Percentiles rank a stretch among this genome's conserved stretches.
These are phyloP conservation scores for Neoarius graeffei DNA, from an alignment of 2,113 vertebrate species.

Conservation along the genomic window DNA sequence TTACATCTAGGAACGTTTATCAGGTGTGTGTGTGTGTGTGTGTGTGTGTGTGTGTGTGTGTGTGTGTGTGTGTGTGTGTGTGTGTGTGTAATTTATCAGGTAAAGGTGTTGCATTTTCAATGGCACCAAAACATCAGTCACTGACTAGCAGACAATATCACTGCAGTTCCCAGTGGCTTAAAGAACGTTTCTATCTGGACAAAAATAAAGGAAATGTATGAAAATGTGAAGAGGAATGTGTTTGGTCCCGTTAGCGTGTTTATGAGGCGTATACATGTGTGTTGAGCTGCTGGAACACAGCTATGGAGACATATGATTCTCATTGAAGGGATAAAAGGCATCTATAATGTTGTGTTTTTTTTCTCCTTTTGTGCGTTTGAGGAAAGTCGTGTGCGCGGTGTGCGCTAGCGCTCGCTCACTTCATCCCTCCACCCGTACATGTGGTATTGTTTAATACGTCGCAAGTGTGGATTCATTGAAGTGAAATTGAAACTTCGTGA, in stretches of 20 bases:
- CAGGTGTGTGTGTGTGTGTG: not conserved
- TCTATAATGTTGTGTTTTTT: conserved; percentile 50
- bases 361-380: conserved; percentile 36
- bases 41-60: not conserved
- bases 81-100: not conserved
- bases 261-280: conserved; percentile 25
- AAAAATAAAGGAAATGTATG: not conserved
- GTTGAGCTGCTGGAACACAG: conserved; percentile 18
- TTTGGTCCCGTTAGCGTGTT: not conserved
- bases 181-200: not conserved
- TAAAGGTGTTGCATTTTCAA: not conserved
- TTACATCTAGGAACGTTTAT: not conserved
- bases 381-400: conserved; percentile 25
- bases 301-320: conserved; percentile 50
- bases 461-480: conserved; percentile 43
- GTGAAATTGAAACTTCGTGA: conserved; percentile 55
- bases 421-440: conserved; percentile 28
- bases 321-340: conserved; percentile 55
- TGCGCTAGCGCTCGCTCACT: not conserved
- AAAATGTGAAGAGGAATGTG: not conserved
- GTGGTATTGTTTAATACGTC: conserved; percentile 46
- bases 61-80: not conserved
- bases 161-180: not conserved
- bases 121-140: not conserved
- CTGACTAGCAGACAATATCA: not conserved